Conservation (phyloP, 2,113 vertebrate genomes). For the Upupa epops region DNA sequence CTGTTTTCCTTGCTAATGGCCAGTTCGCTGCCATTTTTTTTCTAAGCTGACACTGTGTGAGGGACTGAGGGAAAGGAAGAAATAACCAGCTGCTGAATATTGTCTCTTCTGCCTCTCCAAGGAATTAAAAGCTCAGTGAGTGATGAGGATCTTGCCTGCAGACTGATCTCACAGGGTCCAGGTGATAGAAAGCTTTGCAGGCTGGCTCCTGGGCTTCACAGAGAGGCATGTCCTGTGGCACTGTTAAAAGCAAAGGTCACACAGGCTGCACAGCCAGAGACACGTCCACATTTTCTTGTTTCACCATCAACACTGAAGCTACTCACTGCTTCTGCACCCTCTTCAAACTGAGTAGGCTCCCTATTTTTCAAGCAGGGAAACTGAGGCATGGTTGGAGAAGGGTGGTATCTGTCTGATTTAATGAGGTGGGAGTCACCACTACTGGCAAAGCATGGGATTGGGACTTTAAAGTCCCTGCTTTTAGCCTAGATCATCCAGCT, state of each 20-base stretch:
- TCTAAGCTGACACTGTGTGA: slow-evolving; percentile 10
- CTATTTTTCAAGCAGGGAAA: neutral
- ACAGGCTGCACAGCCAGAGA: neutral
- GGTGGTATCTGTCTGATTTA: neutral
- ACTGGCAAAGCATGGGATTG: neutral
- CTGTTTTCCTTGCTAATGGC: slow-evolving; percentile 69
- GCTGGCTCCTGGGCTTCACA: neutral
- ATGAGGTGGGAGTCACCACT: neutral
- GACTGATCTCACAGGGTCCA: neutral
- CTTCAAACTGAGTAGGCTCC: neutral
- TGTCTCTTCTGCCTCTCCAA: slow-evolving; percentile 19
- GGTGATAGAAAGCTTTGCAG: neutral
- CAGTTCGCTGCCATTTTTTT: slow-evolving; percentile 52
- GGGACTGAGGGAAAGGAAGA: slow-evolving; percentile 39
- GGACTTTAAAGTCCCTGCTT: neutral
- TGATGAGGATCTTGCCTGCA: neutral
- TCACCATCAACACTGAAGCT: neutral
- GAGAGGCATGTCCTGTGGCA: neutral
- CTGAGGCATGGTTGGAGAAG: neutral
- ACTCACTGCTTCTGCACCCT: neutral
- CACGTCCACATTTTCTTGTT: neutral
- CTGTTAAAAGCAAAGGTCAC: neutral
- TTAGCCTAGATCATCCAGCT: neutral
- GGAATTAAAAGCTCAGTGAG: slow-evolving; percentile 39
- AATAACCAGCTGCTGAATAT: slow-evolving; percentile 60